Conservation (phyloP, 1,140 invertebrate species). For the Semibalanus balanoides region DNA sequence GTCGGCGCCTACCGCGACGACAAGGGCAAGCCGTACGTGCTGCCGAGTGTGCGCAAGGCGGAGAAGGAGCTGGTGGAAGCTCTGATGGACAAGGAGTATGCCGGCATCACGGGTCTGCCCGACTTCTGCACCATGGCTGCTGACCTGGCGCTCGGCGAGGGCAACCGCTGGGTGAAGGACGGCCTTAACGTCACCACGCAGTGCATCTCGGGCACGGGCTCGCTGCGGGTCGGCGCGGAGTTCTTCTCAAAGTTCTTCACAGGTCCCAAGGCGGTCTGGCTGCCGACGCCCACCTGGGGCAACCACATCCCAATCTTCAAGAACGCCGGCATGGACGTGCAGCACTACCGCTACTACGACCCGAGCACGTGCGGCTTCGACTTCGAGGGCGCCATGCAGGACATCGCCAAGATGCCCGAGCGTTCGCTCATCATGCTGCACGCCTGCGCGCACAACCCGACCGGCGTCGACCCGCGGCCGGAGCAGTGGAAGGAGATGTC, state of each 20-base stretch:
- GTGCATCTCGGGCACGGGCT: conserved; percentile 91
- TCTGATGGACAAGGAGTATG: conserved; percentile 89
- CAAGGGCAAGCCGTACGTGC: conserved; percentile 87
- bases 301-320: conserved; percentile 94
- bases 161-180: conserved; percentile 53
- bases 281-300: conserved; percentile 95
- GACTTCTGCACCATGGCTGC: conserved; percentile 69
- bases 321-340: conserved; percentile 67
- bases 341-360: conserved; percentile 92
- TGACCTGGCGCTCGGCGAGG: conserved; percentile 75
- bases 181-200: conserved; percentile 37
- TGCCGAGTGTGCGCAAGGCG: conserved; percentile 79
- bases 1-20: conserved; percentile 97
- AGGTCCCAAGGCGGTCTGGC: conserved; percentile 64
- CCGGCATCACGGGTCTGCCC: conserved; percentile 69
- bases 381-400: conserved; percentile 75
- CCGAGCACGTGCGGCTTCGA: conserved; percentile 90
- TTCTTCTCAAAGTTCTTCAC: conserved; percentile 79
- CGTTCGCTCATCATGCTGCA: conserved; percentile 85
- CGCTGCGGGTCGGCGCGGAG: conserved; percentile 77
- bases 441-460: conserved; percentile 98
- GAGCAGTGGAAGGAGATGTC: conserved; percentile 82
- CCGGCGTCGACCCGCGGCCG: conserved; percentile 83
- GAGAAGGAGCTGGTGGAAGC: conserved; percentile 56
- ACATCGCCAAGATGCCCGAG: conserved; percentile 85